Conservation (phyloP, 2,888 invertebrate genomes). For the Gonocerus acuteangulatus region DNA sequence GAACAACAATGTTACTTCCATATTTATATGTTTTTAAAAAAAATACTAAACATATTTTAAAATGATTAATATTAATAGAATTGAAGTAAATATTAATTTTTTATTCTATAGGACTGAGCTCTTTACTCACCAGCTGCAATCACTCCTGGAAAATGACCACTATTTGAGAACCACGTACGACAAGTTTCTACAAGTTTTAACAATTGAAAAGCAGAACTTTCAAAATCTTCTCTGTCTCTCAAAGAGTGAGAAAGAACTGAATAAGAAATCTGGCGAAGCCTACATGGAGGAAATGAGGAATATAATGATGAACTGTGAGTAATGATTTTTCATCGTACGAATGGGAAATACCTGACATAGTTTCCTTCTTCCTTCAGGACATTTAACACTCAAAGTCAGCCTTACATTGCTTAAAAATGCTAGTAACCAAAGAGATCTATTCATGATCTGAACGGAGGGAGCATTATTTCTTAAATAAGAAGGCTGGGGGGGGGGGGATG, state of each 20-base stretch:
- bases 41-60: too few species aligned
- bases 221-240: background rate
- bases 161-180: background rate
- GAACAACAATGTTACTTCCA: background rate
- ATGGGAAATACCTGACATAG: too few species aligned
- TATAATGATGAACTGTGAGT: constrained; percentile 3
- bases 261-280: background rate
- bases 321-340: background rate
- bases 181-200: constrained; percentile 8
- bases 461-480: too few species aligned
- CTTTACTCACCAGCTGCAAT: constrained; percentile 8
- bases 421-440: too few species aligned
- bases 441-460: too few species aligned
- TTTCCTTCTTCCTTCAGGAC: too few species aligned
- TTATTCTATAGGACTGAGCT: background rate
- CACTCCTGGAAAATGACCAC: constrained; percentile 6
- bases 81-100: too few species aligned
- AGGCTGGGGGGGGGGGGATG: too few species aligned
- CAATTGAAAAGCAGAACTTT: background rate
- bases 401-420: too few species aligned
- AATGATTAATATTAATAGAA: too few species aligned
- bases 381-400: too few species aligned
- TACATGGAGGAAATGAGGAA: constrained; percentile 6
- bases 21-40: too few species aligned
- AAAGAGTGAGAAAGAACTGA: background rate